These are phyloP conservation scores for Streptopelia turtur DNA, from an alignment of 2,797 vertebrate genomes.

Conservation along the genomic window DNA sequence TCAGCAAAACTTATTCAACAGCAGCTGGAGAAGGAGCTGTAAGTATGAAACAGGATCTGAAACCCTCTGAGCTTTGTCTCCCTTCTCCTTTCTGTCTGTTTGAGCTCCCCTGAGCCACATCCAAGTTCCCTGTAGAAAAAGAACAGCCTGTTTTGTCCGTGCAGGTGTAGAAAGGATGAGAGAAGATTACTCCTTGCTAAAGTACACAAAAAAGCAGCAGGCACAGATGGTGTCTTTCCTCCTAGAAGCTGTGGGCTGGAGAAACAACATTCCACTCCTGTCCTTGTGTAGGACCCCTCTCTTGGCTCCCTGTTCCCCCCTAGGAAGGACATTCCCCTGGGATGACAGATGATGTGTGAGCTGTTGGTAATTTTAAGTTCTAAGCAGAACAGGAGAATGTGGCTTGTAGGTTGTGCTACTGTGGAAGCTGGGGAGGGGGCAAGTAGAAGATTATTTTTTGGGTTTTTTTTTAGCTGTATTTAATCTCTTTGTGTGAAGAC, in stretches of 20 bases:
- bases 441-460: background rate
- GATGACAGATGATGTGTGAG: background rate
- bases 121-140: background rate
- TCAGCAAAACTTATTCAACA: conserved; percentile 97
- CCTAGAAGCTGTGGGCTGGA: background rate
- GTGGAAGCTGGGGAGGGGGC: background rate
- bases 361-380: background rate
- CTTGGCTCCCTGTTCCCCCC: background rate
- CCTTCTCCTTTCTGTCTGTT: background rate
- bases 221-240: background rate
- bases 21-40: conserved; percentile 98
- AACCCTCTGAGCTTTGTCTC: background rate
- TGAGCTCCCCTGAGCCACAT: background rate
- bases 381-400: background rate
- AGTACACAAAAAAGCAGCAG: background rate
- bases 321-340: background rate
- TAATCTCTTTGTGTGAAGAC: background rate
- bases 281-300: background rate
- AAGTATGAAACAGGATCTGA: conserved; percentile 77
- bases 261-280: background rate
- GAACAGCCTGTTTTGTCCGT: background rate
- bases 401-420: background rate
- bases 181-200: background rate
- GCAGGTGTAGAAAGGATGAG: background rate
- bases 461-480: background rate